phyloP scores from a whole-genome alignment of 2,113 vertebrate species.

The Grammomys dolichurus region DNA sequence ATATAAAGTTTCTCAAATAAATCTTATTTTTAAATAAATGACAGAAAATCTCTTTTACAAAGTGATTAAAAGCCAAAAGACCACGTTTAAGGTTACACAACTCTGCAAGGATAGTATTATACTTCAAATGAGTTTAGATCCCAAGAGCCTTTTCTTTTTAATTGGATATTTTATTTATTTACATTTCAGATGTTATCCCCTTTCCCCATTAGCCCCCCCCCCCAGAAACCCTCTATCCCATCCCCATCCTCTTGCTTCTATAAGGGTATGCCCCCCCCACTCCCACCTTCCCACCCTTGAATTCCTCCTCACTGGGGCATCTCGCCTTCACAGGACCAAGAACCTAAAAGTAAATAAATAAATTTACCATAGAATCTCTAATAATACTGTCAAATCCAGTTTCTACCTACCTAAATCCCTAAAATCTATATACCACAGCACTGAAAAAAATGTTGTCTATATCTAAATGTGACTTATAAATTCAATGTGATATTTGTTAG shows the following conservation, averaged over 20 bases:
- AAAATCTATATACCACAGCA: background rate
- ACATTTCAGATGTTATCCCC: no score
- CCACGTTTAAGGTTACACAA: background rate
- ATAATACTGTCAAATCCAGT: background rate
- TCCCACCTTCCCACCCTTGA: no score
- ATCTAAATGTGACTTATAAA: background rate
- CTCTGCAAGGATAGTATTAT: background rate
- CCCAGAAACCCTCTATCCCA: no score
- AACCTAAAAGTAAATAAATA: no score
- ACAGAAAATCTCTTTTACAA: background rate
- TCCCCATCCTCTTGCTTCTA: no score
- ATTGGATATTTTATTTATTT: no score
- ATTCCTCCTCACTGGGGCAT: no score
- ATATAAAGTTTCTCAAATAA: background rate
- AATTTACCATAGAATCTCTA: background rate
- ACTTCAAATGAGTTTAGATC: background rate
- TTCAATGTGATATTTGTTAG: background rate
- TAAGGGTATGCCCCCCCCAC: no score
- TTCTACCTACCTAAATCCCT: background rate
- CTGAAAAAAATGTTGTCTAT: background rate
- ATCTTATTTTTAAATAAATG: conserved; percentile 23
- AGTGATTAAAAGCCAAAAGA: background rate
- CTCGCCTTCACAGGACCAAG: no score
- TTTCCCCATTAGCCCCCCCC: no score
- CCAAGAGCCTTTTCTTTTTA: background rate